Base-by-base conservation (phyloP, 2,797 vertebrate species). In the Argya squamiceps region DNA sequence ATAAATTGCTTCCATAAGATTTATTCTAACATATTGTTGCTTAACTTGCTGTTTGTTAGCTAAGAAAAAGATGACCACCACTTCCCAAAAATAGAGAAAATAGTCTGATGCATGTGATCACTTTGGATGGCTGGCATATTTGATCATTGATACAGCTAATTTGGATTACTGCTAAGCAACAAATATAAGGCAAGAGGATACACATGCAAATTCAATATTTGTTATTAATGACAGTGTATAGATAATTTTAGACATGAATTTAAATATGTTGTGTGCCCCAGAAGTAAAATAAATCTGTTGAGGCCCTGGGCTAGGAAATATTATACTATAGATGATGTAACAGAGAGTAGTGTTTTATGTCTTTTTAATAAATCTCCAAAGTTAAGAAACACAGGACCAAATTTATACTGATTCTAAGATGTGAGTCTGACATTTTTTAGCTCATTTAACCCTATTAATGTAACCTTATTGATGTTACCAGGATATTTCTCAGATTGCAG, bases 71-170 rank as follows among this genome's bases (percentile, higher is more conserved):
- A 15, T 3, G 0, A 29, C 6, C 9, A 12, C 5, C 9, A 3
- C 2, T 1, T 1, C 8, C 36, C 15, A 11, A 10, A 7, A 65
- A 53, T 32, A 32, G 15, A 50, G 7, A 36, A n/a, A 36, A 12
- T 2, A 20, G 0, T 34, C 32, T n/a, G 23, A 39, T 68, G 15
- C 11, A n/a, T 2, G 0, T 12, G 27, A 15, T 65, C 14, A 26
- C 7, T 83, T 59, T 77, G 10, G 15, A 53, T 64, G 15, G 37
- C 11, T 47, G 56, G 9, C 15, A 32, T 56, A 41, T 44, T 67
- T 68, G 34, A 46, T 58, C 32, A 65, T 4, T 20, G 36, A 39
- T 68, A 39, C 2, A 88, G 8, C 1, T 78, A 11, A 50, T 60
- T 68, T 88, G 49, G 6, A 20, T 75, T 79, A 37, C 12, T 49